Conservation (phyloP, 2,888 invertebrate genomes). For the Fragum sueziense region DNA sequence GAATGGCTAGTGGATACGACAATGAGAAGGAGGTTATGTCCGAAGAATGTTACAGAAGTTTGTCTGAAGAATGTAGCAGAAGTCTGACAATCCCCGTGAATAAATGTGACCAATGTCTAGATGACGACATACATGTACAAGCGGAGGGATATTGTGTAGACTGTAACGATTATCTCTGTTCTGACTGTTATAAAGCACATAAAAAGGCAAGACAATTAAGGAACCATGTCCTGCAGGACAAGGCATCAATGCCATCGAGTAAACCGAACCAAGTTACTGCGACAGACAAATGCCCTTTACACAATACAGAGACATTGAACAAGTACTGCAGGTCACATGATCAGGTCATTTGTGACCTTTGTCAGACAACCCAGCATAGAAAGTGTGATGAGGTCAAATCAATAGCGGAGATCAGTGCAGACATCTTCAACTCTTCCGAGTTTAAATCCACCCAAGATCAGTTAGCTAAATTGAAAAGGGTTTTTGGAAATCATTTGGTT, state of each 20-base stretch:
- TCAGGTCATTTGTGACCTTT: background rate
- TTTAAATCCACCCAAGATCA: background rate
- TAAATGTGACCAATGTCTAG: constrained; percentile 2
- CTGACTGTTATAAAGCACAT: constrained; percentile 12
- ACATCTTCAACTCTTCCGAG: background rate
- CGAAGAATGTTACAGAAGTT: background rate
- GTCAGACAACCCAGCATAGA: background rate
- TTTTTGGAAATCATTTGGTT: background rate
- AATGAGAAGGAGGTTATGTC: background rate
- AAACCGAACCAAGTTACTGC: background rate
- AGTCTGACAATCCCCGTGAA: background rate
- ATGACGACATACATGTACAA: constrained; percentile 9
- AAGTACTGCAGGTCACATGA: background rate
- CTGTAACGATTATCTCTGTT: constrained; percentile 24
- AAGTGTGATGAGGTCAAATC: background rate
- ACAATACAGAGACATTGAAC: background rate
- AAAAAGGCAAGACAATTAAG: background rate
- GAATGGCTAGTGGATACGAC: background rate
- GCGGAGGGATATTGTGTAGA: constrained; percentile 30
- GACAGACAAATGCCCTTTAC: background rate
- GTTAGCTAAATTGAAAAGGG: background rate
- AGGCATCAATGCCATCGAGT: background rate
- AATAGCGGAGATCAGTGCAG: background rate
- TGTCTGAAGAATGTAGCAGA: background rate
- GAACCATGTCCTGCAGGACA: constrained; percentile 9